A percentile compares a stretch with the other conserved stretches of the same genome.
Evolutionary conservation across 1,140 invertebrate species (phyloP).

Genomic region (Spodoptera litura): DNA sequence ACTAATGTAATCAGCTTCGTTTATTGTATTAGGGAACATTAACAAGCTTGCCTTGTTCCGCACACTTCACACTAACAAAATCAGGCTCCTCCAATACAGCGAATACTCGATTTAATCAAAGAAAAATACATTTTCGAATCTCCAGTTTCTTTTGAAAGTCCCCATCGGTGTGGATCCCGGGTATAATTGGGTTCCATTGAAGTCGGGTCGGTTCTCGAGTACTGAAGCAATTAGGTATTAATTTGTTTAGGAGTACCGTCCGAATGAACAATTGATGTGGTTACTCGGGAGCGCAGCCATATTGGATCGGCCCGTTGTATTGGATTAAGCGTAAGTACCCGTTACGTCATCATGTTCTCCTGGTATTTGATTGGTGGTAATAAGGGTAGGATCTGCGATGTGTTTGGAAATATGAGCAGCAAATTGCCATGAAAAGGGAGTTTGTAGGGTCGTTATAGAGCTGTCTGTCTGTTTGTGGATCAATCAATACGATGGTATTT

Average conservation of each 20-base stretch:
- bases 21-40: slow-evolving; percentile 22
- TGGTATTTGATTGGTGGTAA: slow-evolving; percentile 22
- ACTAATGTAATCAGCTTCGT: slow-evolving; percentile 8
- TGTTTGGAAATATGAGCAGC: slow-evolving; percentile 11
- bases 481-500: not conserved
- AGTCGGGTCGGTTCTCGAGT: slow-evolving; percentile 35
- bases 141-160: slow-evolving; percentile 43
- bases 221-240: slow-evolving; percentile 64
- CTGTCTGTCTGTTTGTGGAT: not conserved
- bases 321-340: slow-evolving; percentile 31
- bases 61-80: slow-evolving; percentile 26
- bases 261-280: slow-evolving; percentile 67
- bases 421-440: slow-evolving; percentile 27
- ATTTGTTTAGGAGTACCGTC: slow-evolving; percentile 67
- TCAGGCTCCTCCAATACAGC: not conserved
- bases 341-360: slow-evolving; percentile 14
- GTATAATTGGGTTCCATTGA: slow-evolving; percentile 52
- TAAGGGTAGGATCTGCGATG: slow-evolving; percentile 12
- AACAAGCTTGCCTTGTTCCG: not conserved
- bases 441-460: no score
- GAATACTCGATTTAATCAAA: slow-evolving; percentile 46
- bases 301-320: slow-evolving; percentile 52
- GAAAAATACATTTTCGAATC: slow-evolving; percentile 51
- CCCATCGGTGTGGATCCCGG: slow-evolving; percentile 19
- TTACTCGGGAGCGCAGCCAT: slow-evolving; percentile 54